phyloP scores from a whole-genome alignment of 1,140 invertebrate genomes.

The Meloidogyne floridensis region DNA sequence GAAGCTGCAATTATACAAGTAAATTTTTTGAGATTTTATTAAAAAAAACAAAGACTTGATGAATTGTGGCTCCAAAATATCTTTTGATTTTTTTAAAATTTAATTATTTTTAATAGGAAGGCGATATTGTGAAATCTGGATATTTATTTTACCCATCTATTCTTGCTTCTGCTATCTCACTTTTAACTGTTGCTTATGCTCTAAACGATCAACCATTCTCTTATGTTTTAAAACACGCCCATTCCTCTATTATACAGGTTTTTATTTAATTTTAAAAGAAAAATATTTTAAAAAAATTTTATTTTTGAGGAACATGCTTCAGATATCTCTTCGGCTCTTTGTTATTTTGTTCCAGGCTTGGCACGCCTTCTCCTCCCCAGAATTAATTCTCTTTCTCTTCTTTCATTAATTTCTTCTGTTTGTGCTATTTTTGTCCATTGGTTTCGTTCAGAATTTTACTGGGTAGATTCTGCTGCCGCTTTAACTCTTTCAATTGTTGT shows the following conservation, averaged over 20 bases:
- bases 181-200: conserved; percentile 60
- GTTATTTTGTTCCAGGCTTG: conserved; percentile 61
- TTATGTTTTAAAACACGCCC: conserved; percentile 56
- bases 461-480: conserved; percentile 56
- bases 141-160: conserved; percentile 52
- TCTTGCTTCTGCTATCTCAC: conserved; percentile 39
- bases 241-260: conserved; percentile 52
- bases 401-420: conserved; percentile 43
- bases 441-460: conserved; percentile 50
- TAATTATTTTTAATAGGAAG: conserved; percentile 13
- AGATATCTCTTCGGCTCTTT: conserved; percentile 60
- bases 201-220: conserved; percentile 60
- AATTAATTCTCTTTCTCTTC: conserved; percentile 58
- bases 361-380: conserved; percentile 59
- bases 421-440: conserved; percentile 52
- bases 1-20: conserved; percentile 11
- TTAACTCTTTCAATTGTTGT: conserved; percentile 58
- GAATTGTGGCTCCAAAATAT: conserved; percentile 15
- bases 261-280: conserved; percentile 27
- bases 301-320: conserved; percentile 62
- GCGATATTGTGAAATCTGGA: conserved; percentile 19
- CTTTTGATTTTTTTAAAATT: not conserved
- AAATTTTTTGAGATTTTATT: not conserved
- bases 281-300: conserved; percentile 5
- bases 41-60: conserved; percentile 26